These are phyloP conservation scores for Hirtodrosophila duncani DNA, from an alignment of 2,888 invertebrate genomes.

Conservation along the genomic window DNA sequence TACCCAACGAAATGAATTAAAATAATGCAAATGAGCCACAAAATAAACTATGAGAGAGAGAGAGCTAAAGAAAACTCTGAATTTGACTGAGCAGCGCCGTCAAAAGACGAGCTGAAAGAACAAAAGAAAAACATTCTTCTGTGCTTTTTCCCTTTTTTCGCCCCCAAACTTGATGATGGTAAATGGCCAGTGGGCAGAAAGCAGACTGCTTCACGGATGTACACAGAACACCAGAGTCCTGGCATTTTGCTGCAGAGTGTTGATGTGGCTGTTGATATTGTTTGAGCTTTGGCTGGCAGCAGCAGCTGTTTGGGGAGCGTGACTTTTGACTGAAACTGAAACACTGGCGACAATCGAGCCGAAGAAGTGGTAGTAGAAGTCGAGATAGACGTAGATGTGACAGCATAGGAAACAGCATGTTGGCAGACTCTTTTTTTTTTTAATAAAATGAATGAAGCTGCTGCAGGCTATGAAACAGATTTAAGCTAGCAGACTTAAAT, in stretches of 20 bases:
- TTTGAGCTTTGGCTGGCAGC: conserved; percentile 4
- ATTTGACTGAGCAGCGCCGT: too few species aligned
- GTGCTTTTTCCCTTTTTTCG: conserved; percentile 5
- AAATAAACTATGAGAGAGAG: conserved; percentile 34
- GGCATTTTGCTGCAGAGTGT: conserved; percentile 15
- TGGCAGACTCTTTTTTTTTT: too few species aligned
- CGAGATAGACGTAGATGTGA: too few species aligned
- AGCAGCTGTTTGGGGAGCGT: conserved; percentile 11
- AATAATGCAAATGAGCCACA: conserved; percentile 69
- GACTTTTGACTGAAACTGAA: conserved; percentile 15
- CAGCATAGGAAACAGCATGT: too few species aligned
- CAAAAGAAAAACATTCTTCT: conserved; percentile 18
- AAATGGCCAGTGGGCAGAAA: conserved; percentile 17
- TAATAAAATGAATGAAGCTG: too few species aligned
- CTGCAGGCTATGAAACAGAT: too few species aligned
- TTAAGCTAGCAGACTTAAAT: too few species aligned
- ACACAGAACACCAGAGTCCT: neutral
- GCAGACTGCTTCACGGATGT: too few species aligned
- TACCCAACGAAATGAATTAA: conserved; percentile 56
- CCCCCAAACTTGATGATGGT: conserved; percentile 18
- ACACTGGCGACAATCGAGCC: conserved; percentile 7
- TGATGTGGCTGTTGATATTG: conserved; percentile 1
- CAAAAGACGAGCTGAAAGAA: too few species aligned
- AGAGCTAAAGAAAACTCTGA: conserved; percentile 7
- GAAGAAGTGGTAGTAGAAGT: too few species aligned